Evolutionary conservation across 2,113 vertebrate species (phyloP).

Genomic region (Hystrix cristata): DNA sequence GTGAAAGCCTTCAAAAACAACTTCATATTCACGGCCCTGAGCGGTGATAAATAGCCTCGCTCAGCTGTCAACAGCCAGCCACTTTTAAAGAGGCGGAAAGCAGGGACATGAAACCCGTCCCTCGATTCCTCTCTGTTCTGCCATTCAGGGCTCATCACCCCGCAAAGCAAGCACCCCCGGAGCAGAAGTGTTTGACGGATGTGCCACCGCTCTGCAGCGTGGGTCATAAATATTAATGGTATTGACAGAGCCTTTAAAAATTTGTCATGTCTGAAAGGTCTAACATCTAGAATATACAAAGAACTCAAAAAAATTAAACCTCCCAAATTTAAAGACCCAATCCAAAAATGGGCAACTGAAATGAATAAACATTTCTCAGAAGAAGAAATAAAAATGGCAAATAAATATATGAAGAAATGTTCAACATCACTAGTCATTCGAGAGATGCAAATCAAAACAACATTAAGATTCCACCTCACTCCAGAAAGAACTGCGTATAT

Average conservation of each 20-base stretch:
- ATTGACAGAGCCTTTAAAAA: conserved; percentile 84
- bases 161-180: background rate
- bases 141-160: conserved; percentile 82
- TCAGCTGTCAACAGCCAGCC: conserved; percentile 58
- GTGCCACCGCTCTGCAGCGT: conserved; percentile 60
- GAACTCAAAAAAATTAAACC: no score
- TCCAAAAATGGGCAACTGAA: no score
- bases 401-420: no score
- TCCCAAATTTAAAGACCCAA: no score
- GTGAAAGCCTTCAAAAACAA: fast-evolving
- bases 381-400: no score
- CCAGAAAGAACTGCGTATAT: no score
- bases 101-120: conserved; percentile 58
- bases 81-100: conserved; percentile 52
- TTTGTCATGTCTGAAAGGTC: conserved; percentile 69
- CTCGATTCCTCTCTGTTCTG: conserved; percentile 76
- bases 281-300: no score
- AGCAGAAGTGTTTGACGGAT: conserved; percentile 82
- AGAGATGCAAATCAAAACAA: no score
- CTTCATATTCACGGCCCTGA: conserved; percentile 16
- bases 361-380: no score
- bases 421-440: no score
- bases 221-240: conserved; percentile 88
- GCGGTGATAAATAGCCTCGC: background rate
- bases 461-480: no score